Evolutionary conservation across 2,797 vertebrate genomes (phyloP).

Genomic region (Falco biarmicus): DNA sequence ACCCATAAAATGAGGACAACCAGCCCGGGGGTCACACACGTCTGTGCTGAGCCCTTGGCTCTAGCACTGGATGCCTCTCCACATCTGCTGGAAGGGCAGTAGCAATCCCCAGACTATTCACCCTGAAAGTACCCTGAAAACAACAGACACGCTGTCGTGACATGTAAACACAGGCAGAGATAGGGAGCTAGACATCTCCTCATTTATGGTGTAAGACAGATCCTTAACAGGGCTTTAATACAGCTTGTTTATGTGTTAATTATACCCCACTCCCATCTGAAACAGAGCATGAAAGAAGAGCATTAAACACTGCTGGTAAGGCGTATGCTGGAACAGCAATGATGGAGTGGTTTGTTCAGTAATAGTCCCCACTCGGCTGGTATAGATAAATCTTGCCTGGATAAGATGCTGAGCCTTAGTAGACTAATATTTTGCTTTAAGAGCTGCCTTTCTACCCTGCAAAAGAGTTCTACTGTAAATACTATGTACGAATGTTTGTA

Average conservation of each 20-base stretch:
- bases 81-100: neutral
- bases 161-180: neutral
- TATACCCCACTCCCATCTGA: slow-evolving; percentile 65
- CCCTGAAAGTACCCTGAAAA: neutral
- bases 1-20: neutral
- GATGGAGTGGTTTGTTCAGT: slow-evolving; percentile 68
- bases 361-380: slow-evolving; percentile 57
- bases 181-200: slow-evolving; percentile 22
- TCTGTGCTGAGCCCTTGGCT: neutral
- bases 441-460: neutral
- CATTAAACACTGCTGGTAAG: slow-evolving; percentile 63
- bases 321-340: slow-evolving; percentile 49
- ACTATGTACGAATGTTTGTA: neutral
- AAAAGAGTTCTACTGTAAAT: neutral
- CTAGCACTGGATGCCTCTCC: neutral
- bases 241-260: slow-evolving; percentile 70
- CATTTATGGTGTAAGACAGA: slow-evolving; percentile 46
- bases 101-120: neutral
- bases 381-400: slow-evolving; percentile 62
- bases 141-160: neutral
- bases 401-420: slow-evolving; percentile 35
- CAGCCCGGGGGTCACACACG: neutral
- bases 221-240: slow-evolving; percentile 63
- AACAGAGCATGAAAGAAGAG: slow-evolving; percentile 70
- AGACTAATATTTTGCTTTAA: slow-evolving; percentile 33